Percentiles rank a stretch among this genome's conserved stretches.
Conservation (phyloP, 23 tunicate species). For the Trididemnum miniatum region DNA sequence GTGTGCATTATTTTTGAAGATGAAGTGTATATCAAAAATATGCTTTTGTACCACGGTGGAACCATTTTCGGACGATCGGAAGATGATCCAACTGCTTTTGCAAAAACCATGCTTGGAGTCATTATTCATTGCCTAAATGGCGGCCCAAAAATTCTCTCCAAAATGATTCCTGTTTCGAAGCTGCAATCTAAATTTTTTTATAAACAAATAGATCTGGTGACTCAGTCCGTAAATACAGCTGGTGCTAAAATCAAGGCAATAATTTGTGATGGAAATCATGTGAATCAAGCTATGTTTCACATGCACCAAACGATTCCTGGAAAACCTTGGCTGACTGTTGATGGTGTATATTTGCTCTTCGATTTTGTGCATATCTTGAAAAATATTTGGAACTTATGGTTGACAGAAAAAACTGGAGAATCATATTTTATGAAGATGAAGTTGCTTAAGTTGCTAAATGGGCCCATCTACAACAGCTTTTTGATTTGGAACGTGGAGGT, state of each 20-base stretch:
- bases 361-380: not conserved
- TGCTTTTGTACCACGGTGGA: slow-evolving; percentile 7
- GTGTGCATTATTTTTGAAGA: not conserved
- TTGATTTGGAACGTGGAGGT: not conserved
- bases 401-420: slow-evolving; percentile 17
- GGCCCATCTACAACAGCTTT: not conserved
- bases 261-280: slow-evolving; percentile 7
- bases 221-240: not conserved
- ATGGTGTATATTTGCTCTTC: not conserved
- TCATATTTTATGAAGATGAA: slow-evolving; percentile 15
- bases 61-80: not conserved
- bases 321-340: not conserved
- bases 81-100: not conserved
- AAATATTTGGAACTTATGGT: too few relatives aligned
- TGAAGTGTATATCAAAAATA: slow-evolving; percentile 10
- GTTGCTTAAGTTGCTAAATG: not conserved
- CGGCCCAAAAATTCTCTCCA: slow-evolving; percentile 14
- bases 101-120: slow-evolving; percentile 16
- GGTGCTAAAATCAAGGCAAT: not conserved
- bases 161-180: not conserved
- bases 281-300: slow-evolving; percentile 7
- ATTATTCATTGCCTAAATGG: not conserved
- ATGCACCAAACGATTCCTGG: not conserved
- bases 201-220: not conserved
- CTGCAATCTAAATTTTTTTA: not conserved